Evolutionary conservation across 2,113 vertebrate species (phyloP).

Genomic region (Callorhinus ursinus): DNA sequence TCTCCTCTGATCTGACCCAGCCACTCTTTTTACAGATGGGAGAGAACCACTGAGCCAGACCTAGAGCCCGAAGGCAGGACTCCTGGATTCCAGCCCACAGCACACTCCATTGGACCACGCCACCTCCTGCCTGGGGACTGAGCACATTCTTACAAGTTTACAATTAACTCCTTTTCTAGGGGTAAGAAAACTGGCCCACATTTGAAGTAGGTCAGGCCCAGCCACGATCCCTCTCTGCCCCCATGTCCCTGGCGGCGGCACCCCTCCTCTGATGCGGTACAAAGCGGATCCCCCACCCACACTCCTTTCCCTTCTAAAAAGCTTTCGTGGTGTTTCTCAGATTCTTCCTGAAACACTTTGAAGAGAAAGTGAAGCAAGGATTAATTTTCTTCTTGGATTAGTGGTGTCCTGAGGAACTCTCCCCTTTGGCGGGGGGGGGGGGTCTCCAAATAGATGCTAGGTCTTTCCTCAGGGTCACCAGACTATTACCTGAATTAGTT

Average conservation of each 20-base stretch:
- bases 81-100: neutral
- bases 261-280: neutral
- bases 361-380: neutral
- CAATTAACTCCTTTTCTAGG: neutral
- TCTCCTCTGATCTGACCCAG: neutral
- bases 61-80: neutral
- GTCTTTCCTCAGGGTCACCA: neutral
- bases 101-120: neutral
- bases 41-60: neutral
- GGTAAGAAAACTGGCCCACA: neutral
- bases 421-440: neutral
- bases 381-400: neutral
- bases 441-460: neutral
- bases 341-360: neutral
- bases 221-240: fast-evolving
- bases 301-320: neutral
- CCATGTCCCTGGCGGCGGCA: neutral
- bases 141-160: neutral
- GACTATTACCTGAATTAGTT: neutral
- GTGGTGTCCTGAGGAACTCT: neutral
- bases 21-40: neutral
- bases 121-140: neutral
- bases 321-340: neutral
- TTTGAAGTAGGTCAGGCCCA: neutral
- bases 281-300: neutral